Conservation (phyloP, 2,113 vertebrate species). For the Barnardius zonarius region DNA sequence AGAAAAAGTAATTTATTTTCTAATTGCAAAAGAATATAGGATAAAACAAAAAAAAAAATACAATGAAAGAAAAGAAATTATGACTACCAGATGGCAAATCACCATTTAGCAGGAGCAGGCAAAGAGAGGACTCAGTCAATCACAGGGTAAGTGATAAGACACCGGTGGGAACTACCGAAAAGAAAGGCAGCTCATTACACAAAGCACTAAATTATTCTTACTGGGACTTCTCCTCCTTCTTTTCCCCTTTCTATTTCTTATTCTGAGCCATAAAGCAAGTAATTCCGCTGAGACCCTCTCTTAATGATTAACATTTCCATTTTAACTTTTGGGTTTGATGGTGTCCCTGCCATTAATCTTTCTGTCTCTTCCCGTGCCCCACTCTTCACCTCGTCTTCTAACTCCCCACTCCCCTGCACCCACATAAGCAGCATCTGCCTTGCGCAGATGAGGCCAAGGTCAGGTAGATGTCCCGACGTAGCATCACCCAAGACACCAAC, state of each 20-base stretch:
- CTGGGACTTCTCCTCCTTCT: conserved; percentile 48
- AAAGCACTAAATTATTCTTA: conserved; percentile 69
- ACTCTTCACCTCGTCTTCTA: conserved; percentile 20
- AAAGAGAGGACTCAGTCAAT: conserved; percentile 61
- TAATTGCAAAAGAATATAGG: conserved; percentile 75
- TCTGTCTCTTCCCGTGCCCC: conserved; percentile 42
- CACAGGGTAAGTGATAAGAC: conserved; percentile 73
- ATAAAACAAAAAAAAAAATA: conserved; percentile 16
- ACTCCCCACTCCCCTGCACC: background rate
- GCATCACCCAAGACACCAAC: background rate
- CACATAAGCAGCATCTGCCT: background rate
- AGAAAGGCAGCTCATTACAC: conserved; percentile 67
- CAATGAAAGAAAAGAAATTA: conserved; percentile 70
- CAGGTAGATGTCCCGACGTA: background rate
- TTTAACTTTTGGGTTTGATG: conserved; percentile 69
- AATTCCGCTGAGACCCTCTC: conserved; percentile 50
- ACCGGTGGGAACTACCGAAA: conserved; percentile 61
- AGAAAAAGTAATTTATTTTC: conserved; percentile 78
- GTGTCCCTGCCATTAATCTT: conserved; percentile 59
- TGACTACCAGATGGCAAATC: conserved; percentile 67
- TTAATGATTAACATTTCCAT: conserved; percentile 74
- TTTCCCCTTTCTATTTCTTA: conserved; percentile 59
- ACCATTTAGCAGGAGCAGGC: conserved; percentile 52
- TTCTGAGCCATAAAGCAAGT: conserved; percentile 50
- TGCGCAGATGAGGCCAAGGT: background rate